Conservation (phyloP, 2,113 vertebrate species). For the Lucifuga dentata region DNA sequence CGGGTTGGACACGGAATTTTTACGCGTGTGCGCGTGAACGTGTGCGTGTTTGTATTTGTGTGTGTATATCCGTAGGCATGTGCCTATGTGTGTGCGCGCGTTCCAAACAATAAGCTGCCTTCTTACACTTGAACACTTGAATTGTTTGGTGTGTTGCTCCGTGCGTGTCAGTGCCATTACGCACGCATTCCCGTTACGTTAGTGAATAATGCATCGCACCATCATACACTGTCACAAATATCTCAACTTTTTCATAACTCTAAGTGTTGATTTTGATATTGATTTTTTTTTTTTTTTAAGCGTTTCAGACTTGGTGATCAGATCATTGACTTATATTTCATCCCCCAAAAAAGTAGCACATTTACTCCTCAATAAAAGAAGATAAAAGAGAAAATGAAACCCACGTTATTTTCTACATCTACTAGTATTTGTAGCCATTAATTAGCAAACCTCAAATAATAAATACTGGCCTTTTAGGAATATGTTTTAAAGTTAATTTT, state of each 20-base stretch:
- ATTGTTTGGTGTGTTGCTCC: slow-evolving; percentile 12
- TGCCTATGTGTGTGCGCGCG: slow-evolving; percentile 12
- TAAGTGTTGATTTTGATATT: background rate
- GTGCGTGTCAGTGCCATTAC: slow-evolving; percentile 40
- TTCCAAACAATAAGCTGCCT: slow-evolving; percentile 40
- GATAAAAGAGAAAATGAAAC: background rate
- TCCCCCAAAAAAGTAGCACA: background rate
- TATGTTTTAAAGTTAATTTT: slow-evolving; percentile 14
- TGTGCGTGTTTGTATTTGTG: slow-evolving; percentile 8
- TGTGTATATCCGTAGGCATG: background rate
- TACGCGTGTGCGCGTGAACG: slow-evolving; percentile 22
- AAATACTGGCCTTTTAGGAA: slow-evolving; percentile 7
- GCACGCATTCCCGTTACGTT: background rate
- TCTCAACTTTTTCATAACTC: slow-evolving; percentile 30
- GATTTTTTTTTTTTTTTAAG: background rate
- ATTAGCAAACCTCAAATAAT: no score
- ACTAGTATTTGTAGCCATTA: no score
- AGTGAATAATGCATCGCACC: background rate
- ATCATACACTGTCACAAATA: no score
- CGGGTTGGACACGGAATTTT: slow-evolving; percentile 45
- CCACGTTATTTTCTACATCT: background rate
- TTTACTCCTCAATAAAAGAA: no score
- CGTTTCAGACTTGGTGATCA: background rate
- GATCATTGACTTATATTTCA: background rate
- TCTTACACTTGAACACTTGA: slow-evolving; percentile 41